These are phyloP conservation scores for Galeopsomyia nigrocyanea DNA, from an alignment of 2,888 invertebrate genomes.

Conservation along the genomic window DNA sequence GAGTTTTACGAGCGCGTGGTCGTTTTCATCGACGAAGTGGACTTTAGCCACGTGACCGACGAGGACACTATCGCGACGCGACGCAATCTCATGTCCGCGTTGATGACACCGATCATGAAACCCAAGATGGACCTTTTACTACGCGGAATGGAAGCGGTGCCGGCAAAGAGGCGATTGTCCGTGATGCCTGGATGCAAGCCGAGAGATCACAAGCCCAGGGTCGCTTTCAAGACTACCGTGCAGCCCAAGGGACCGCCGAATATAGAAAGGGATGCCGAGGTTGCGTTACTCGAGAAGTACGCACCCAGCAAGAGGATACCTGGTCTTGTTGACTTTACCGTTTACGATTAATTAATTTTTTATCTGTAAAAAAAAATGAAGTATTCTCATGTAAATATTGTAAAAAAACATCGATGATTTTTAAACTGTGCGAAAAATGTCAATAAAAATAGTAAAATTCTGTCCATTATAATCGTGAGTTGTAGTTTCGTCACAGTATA, in stretches of 20 bases:
- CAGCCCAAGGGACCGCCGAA: slow-evolving; percentile 50
- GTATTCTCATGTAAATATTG: slow-evolving; percentile 4
- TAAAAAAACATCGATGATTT: background rate
- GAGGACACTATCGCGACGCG: slow-evolving; percentile 66
- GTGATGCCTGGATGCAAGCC: slow-evolving; percentile 70
- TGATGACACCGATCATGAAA: slow-evolving; percentile 68
- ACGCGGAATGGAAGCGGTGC: slow-evolving; percentile 69
- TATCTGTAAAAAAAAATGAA: background rate
- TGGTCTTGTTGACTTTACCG: slow-evolving; percentile 58
- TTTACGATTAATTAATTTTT: slow-evolving; percentile 48
- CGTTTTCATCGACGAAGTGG: slow-evolving; percentile 64
- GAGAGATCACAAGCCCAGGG: slow-evolving; percentile 51
- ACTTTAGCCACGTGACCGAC: slow-evolving; percentile 62
- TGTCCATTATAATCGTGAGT: no score
- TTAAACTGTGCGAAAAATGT: background rate
- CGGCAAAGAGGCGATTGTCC: slow-evolving; percentile 68
- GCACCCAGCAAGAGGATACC: slow-evolving; percentile 51
- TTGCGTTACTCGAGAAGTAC: slow-evolving; percentile 52
- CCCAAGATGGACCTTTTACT: slow-evolving; percentile 68
- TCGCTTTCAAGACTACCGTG: slow-evolving; percentile 54
- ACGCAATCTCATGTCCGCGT: slow-evolving; percentile 66
- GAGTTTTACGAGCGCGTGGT: slow-evolving; percentile 63
- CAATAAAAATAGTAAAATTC: slow-evolving; percentile 21
- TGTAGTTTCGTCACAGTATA: no score
- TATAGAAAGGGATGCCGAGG: slow-evolving; percentile 51